Evolutionary conservation across 2,888 invertebrate species (phyloP).

Genomic region (Rhodophaea formosa): DNA sequence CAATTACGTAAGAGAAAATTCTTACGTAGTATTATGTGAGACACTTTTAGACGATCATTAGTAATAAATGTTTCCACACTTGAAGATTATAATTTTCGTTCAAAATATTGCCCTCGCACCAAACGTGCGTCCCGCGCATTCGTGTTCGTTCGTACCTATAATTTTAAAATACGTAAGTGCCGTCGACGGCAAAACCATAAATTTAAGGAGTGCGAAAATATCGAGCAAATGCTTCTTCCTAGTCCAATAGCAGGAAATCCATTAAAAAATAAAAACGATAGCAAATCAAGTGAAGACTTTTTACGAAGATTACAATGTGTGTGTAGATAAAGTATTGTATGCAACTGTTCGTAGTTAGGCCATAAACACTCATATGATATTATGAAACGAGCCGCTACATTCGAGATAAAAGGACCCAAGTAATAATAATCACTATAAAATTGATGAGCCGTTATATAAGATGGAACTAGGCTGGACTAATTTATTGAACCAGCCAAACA

Average conservation of each 20-base stretch:
- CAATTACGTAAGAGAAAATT: slow-evolving; percentile 42
- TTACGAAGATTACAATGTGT: too few relatives aligned
- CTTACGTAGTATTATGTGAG: slow-evolving; percentile 49
- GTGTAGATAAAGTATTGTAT: too few relatives aligned
- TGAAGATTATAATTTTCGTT: slow-evolving; percentile 39
- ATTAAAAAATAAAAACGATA: too few relatives aligned
- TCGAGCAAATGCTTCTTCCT: slow-evolving; percentile 19
- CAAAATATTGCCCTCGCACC: slow-evolving; percentile 37
- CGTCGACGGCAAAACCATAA: slow-evolving; percentile 22
- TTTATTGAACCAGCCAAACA: too few relatives aligned
- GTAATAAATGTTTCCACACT: slow-evolving; percentile 56
- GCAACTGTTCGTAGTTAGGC: too few relatives aligned
- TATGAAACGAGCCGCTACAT: too few relatives aligned
- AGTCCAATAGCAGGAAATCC: slow-evolving; percentile 6
- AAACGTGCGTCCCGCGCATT: slow-evolving; percentile 17
- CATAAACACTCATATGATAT: too few relatives aligned
- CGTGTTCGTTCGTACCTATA: slow-evolving; percentile 20
- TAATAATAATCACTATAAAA: too few relatives aligned
- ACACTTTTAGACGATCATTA: slow-evolving; percentile 41
- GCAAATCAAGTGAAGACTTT: too few relatives aligned
- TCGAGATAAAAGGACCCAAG: too few relatives aligned
- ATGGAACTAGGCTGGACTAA: too few relatives aligned
- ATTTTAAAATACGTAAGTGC: slow-evolving; percentile 27
- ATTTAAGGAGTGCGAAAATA: slow-evolving; percentile 19
- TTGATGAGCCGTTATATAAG: too few relatives aligned